These are phyloP conservation scores for Chirona hameri DNA, from an alignment of 2,888 invertebrate species.

Conservation along the genomic window DNA sequence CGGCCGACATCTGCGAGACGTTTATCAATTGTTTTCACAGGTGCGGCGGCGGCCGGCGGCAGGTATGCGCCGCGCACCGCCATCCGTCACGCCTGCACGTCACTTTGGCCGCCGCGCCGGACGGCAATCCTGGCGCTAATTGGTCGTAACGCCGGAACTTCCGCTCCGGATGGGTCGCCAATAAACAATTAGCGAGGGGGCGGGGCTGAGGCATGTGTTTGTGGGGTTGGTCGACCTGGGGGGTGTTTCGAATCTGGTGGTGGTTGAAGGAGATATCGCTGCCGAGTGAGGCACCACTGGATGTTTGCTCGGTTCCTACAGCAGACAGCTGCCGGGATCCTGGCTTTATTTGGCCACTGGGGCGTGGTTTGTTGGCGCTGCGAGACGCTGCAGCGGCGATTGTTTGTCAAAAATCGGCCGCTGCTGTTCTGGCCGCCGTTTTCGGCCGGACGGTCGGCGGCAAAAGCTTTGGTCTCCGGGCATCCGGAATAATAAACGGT, in stretches of 20 bases:
- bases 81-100: background rate
- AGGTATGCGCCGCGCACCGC: conserved; percentile 3
- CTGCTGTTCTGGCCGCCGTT: too few species aligned
- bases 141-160: background rate
- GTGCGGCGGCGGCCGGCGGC: background rate
- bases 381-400: too few species aligned
- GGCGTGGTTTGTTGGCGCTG: too few species aligned
- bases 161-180: background rate
- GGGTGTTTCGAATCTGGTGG: background rate
- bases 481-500: too few species aligned
- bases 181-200: background rate
- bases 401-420: too few species aligned
- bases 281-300: background rate
- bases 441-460: too few species aligned
- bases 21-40: conserved; percentile 10
- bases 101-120: background rate
- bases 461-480: too few species aligned
- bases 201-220: background rate
- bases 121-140: background rate
- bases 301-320: background rate
- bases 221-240: background rate
- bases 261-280: background rate
- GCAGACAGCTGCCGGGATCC: background rate
- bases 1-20: background rate
- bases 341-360: background rate